phyloP scores from a whole-genome alignment of 2,888 invertebrate genomes.

The Bombyx huttoni region DNA sequence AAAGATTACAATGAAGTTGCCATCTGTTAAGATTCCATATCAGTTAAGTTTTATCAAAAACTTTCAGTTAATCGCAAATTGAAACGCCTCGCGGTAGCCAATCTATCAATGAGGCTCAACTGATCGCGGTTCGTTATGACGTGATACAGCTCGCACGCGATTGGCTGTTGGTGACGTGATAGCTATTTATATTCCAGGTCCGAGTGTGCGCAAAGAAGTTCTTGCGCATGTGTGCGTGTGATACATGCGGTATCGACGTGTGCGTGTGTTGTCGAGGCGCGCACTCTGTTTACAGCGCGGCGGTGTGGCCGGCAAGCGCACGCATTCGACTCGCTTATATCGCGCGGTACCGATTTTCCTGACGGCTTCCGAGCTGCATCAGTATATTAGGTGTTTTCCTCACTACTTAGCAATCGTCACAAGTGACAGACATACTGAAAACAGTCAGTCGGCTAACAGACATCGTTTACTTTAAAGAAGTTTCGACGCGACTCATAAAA shows the following conservation, averaged over 20 bases:
- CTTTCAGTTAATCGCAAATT: constrained; percentile 64
- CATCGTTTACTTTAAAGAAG: constrained; percentile 23
- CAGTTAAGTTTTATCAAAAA: constrained; percentile 62
- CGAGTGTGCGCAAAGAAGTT: constrained; percentile 48
- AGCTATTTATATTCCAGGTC: constrained; percentile 50
- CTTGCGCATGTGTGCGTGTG: constrained; percentile 29
- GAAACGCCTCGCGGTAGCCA: constrained; percentile 54
- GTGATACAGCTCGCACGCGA: constrained; percentile 35
- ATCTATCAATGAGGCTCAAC: constrained; percentile 56
- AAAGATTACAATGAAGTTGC: constrained; percentile 27
- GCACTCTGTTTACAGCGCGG: constrained; percentile 70
- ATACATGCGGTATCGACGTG: constrained; percentile 33
- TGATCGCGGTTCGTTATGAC: constrained; percentile 39
- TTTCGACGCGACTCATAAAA: constrained; percentile 56
- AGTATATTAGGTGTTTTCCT: constrained; percentile 56
- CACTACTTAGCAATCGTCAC: constrained; percentile 51
- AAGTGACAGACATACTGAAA: constrained; percentile 42
- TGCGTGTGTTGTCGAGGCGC: constrained; percentile 60
- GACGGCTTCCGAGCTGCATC: constrained; percentile 43
- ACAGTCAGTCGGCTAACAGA: constrained; percentile 25
- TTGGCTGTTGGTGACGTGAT: constrained; percentile 55
- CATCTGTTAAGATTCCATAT: constrained; percentile 51
- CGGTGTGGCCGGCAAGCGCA: constrained; percentile 73
- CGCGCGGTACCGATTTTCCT: constrained; percentile 55
- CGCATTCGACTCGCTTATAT: constrained; percentile 68